Evolutionary conservation across 2,888 invertebrate species (phyloP).

Genomic region (Calliopum simillimum): DNA sequence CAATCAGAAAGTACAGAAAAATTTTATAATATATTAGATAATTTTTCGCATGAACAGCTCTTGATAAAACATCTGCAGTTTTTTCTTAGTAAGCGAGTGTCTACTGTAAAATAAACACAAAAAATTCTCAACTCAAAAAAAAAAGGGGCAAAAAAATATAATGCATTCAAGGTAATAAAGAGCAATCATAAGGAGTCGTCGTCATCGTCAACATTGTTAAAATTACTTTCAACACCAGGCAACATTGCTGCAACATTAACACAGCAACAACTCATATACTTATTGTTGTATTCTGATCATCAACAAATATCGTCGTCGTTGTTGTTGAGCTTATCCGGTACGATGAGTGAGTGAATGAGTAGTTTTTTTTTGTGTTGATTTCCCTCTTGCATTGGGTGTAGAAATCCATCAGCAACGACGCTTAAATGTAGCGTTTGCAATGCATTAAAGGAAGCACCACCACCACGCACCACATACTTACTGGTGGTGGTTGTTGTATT

Average conservation of each 20-base stretch:
- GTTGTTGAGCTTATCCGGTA: constrained; percentile 22
- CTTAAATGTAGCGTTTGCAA: constrained; percentile 40
- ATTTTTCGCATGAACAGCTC: too few relatives aligned
- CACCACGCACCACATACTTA: too few relatives aligned
- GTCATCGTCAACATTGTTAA: constrained; percentile 66
- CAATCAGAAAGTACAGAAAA: too few relatives aligned
- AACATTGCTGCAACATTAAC: constrained; percentile 37
- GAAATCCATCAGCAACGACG: constrained; percentile 59
- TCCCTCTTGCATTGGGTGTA: constrained; percentile 49
- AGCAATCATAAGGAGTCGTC: neutral
- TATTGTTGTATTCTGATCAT: too few relatives aligned
- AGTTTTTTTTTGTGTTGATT: constrained; percentile 25
- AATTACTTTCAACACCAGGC: constrained; percentile 65
- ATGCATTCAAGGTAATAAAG: neutral
- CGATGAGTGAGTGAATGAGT: constrained; percentile 26
- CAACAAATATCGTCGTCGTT: too few relatives aligned
- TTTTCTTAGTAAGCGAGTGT: too few relatives aligned
- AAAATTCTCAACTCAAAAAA: neutral
- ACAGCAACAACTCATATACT: constrained; percentile 36
- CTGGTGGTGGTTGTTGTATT: too few relatives aligned
- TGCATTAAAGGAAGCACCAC: too few relatives aligned
- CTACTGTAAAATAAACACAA: too few relatives aligned
- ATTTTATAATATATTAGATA: too few relatives aligned
- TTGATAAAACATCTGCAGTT: too few relatives aligned
- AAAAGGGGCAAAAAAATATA: neutral